Evolutionary conservation across 2,113 vertebrate genomes (phyloP).

Genomic region (Dunckerocampus dactyliophorus): DNA sequence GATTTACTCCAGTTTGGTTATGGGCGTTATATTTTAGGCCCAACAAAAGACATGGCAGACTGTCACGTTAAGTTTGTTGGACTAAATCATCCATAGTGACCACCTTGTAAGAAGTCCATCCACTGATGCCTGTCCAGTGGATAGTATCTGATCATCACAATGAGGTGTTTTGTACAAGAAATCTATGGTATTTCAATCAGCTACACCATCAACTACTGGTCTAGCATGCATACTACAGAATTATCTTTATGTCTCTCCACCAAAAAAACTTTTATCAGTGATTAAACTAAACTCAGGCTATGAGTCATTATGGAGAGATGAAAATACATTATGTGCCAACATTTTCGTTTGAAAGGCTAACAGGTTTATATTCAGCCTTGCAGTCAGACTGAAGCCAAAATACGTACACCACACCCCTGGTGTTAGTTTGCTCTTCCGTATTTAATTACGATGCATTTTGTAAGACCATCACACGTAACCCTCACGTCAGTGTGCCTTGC

Average conservation of each 20-base stretch:
- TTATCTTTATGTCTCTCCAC: neutral
- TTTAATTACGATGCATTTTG: slow-evolving; percentile 3
- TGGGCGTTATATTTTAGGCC: neutral
- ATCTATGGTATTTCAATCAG: neutral
- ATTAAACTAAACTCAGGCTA: neutral
- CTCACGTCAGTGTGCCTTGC: too few species aligned
- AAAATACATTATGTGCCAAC: neutral
- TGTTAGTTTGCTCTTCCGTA: slow-evolving; percentile 2
- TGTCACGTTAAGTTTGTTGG: too few species aligned
- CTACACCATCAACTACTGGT: neutral
- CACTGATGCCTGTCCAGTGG: too few species aligned
- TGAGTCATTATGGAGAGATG: neutral
- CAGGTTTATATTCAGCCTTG: neutral
- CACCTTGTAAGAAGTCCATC: too few species aligned
- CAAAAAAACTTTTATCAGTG: neutral
- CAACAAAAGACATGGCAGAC: too few species aligned
- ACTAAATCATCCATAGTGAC: too few species aligned
- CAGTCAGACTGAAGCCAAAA: neutral
- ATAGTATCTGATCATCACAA: too few species aligned
- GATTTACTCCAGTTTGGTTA: neutral
- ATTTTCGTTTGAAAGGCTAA: slow-evolving; percentile 5
- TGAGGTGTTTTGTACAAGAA: neutral
- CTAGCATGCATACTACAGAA: neutral
- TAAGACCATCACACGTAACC: neutral
- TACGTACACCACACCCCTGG: neutral